These are phyloP conservation scores for Anhinga anhinga DNA, from an alignment of 2,113 vertebrate genomes.

Conservation along the genomic window DNA sequence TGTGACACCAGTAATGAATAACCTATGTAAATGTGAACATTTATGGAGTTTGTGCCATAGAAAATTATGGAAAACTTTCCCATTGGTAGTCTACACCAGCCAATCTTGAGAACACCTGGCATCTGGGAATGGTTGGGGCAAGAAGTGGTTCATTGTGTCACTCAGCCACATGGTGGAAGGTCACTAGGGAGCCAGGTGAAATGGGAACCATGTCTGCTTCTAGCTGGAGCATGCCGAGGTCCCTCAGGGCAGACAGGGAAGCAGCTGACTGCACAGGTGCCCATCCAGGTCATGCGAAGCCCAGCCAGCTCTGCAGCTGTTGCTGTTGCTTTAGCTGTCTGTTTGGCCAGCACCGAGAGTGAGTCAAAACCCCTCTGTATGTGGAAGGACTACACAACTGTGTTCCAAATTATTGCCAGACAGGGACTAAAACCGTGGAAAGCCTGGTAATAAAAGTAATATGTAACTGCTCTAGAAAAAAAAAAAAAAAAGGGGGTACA, in stretches of 20 bases:
- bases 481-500: background rate
- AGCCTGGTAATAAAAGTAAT: background rate
- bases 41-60: background rate
- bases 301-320: background rate
- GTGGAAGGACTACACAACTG: background rate
- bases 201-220: background rate
- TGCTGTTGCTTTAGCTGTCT: background rate
- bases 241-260: background rate
- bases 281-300: background rate
- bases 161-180: background rate
- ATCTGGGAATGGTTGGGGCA: rapidly evolving
- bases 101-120: rapidly evolving
- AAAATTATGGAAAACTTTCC: background rate
- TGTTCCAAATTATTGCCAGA: background rate
- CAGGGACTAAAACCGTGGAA: background rate
- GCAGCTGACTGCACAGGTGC: background rate
- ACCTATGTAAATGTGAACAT: background rate
- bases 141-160: background rate
- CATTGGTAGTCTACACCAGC: background rate
- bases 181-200: background rate
- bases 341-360: background rate
- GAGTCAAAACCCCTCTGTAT: background rate
- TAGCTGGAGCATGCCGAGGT: rapidly evolving
- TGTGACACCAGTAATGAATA: background rate
- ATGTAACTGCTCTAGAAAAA: background rate